Evolutionary conservation across 2,797 vertebrate species (phyloP), one percentile per base, ranked within the genome.

Genomic region (Tympanoctomys barrerae): DNA sequence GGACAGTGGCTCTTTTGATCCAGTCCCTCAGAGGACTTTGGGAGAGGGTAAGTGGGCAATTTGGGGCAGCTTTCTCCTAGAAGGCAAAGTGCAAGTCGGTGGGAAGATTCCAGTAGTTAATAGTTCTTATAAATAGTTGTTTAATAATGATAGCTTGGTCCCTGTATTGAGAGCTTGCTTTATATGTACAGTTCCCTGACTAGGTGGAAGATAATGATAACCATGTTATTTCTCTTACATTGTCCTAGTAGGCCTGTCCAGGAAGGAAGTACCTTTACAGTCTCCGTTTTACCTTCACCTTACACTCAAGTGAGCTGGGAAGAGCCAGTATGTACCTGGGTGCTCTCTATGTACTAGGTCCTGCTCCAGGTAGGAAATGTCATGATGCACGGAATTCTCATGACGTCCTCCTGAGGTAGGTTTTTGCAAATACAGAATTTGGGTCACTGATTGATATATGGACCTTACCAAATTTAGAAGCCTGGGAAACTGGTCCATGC

Each of bases 401-500:
- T 71, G 79, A 59, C 31, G 83, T 89, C 7, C 46, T 59, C 68
- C 2, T 54, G 70, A 68, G 11, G 31, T 28, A 31, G 57, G 28
- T 70, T 85, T 96, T 84, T 85, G 87, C 31, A 71, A 75, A n/a
- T 90, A 24, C 88, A 77, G n/a, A 91, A 79, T 57, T 36, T 68
- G 66, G 36, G 16, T 87, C 80, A 49, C 73, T 59, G 52, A 83
- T 49, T 77, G 28, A 16, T 78, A 70, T 73, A 71, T 0, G 85
- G 46, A 94, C 52, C 68, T 88, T 26, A 59, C 59, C 89, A 91
- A 90, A 84, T 87, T 87, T 49, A 39, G 70, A 94, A 87, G 12
- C 7, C n/a, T 62, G 33, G 33, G 22, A 8, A 92, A 90, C 46
- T 57, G 12, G 42, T 75, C 70, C 13, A 36, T 90, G 36, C 75